Evolutionary conservation across 2,797 vertebrate genomes (phyloP), one percentile per base, ranked within the genome.

Genomic region (Allenopithecus nigroviridis): DNA sequence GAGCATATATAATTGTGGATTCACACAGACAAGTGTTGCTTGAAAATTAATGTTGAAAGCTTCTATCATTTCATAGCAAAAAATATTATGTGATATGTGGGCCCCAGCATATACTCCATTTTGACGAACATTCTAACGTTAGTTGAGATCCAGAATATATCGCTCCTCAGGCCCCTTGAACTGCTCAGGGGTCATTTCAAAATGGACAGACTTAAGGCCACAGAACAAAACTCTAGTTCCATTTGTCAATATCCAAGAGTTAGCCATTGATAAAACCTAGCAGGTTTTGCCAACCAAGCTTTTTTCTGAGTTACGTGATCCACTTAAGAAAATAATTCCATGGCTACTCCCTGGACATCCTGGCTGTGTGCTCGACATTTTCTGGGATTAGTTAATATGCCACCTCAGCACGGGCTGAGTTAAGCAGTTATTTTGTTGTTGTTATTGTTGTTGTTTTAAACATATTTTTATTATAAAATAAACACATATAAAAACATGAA

Each of bases 291-390:
- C n/a, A 90, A 61, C 86, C 8, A 87, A 50, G 64, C 5, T 90
- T 87, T 72, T 46, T 89, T 80, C 43, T 72, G 22, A 92, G 33
- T 50, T 68, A 2, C 28, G 13, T 92, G 61, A 92, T 61, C 30
- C 30, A 53, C n/a, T 95, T 76, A 89, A 86, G 80, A 89, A 95
- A 96, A 85, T 50, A 96, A 94, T 57, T 78, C 28, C 74, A 48
- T 70, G 59, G 41, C 41, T 92, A 55, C 61, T 59, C 48, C 36
- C 43, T 79, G 21, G 43, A 46, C 21, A 7, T 95, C 2, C 30
- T 72, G 53, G 64, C 46, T 70, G 13, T 75, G 57, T 81, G 48
- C 4, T 53, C 85, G 64, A 74, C n/a, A 24, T 68, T 50, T 57
- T 24, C 26, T 84, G 50, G 41, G 9, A 50, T 53, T 59, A 50